Base-by-base conservation (phyloP, 2,888 invertebrate genomes). In the Pandemis cinnamomeana region DNA sequence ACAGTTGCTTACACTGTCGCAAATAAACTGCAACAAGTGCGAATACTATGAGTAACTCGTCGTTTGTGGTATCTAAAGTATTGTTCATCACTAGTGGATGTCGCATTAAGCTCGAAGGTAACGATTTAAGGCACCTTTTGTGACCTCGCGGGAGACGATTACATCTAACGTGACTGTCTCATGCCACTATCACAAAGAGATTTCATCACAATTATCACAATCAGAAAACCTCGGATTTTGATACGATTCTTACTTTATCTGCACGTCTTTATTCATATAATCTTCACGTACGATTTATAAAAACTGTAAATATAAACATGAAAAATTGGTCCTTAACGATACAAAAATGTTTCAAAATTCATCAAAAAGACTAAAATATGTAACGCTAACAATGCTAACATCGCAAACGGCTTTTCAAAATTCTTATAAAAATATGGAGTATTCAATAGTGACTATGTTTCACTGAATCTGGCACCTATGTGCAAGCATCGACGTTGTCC, bases 171-270 rank as follows among this genome's bases (percentile, higher is more conserved):
- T 90, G 92, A 91, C 92, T 84, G 89, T 88, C 87, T 83, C 86
- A 84, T 86, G 93, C 89, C 93, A 90, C 93, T 93, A 93, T 93
- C 93, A 93, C 93, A 93, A 90, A 88, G 87, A 89, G 86, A 90
- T 90, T 91, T 84, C 87, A 92, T 92, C 93, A 93, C 92, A 91
- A 89, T 86, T 92, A 93, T 93, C 93, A 93, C 93, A 92, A 89
- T 89, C 86, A 80, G 90, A 86, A 87, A 86, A 79, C 87, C 86
- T 86, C 79, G 87, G 89, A 85, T 87, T 86, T 83, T 82, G 81
- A 81, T 80, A 81, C 79, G 80, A 82, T 82, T 82, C 81, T 80
- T n/a, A 67, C 51, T 67, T 41, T 53, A 53, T 7, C 27, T 63
- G 68, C 55, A 64, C 48, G 72, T 63, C 48, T 69, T 46, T 36